phyloP scores from a whole-genome alignment of 2,113 vertebrate species.

The Psettodes erumei region DNA sequence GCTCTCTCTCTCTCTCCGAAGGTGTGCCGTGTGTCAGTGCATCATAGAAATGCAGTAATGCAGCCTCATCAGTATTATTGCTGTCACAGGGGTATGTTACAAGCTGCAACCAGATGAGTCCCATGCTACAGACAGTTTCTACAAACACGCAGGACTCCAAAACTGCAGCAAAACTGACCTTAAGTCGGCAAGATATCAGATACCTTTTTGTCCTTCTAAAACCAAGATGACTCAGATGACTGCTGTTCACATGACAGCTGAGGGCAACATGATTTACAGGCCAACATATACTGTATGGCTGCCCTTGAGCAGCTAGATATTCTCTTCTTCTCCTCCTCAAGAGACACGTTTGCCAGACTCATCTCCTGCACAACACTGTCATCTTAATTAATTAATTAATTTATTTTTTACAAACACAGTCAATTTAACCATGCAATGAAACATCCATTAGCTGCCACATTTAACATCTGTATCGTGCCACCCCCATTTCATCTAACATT shows the following conservation, averaged over 20 bases:
- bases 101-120: constrained; percentile 5
- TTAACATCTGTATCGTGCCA: constrained; percentile 29
- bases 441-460: constrained; percentile 31
- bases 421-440: constrained; percentile 8
- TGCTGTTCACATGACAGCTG: constrained; percentile 57
- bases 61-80: constrained; percentile 18
- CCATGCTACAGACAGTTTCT: constrained; percentile 17
- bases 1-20: neutral
- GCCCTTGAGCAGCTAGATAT: constrained; percentile 56
- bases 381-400: constrained; percentile 13
- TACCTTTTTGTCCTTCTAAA: constrained; percentile 63
- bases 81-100: constrained; percentile 16
- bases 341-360: constrained; percentile 30
- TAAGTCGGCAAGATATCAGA: constrained; percentile 56
- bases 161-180: constrained; percentile 47
- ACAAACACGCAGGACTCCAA: constrained; percentile 40
- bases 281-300: constrained; percentile 61
- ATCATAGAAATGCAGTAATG: constrained; percentile 7
- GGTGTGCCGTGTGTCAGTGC: constrained; percentile 2
- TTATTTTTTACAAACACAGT: neutral
- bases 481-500: constrained; percentile 33
- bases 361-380: constrained; percentile 9
- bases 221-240: constrained; percentile 64
- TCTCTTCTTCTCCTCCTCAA: constrained; percentile 27
- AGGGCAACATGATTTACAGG: constrained; percentile 73